phyloP scores from a whole-genome alignment of 2,888 invertebrate genomes.

The Drosophila borborema region DNA sequence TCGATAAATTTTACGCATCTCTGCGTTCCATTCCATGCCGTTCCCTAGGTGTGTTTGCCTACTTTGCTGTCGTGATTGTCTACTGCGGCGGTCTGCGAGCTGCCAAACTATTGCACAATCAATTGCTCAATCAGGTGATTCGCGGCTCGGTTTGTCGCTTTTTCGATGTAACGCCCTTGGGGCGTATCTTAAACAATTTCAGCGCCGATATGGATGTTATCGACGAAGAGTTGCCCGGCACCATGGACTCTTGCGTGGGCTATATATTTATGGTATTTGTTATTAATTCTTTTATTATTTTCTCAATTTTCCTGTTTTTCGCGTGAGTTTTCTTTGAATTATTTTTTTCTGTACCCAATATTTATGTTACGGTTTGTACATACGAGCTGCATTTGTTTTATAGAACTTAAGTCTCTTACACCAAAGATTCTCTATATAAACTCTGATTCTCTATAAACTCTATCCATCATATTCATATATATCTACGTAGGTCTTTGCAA shows the following conservation, averaged over 20 bases:
- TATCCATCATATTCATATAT: constrained; percentile 15
- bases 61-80: constrained; percentile 86
- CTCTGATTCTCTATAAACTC: constrained; percentile 15
- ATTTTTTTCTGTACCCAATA: constrained; percentile 46
- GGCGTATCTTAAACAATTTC: constrained; percentile 89
- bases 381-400: constrained; percentile 7
- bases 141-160: constrained; percentile 88
- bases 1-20: constrained; percentile 34
- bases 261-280: constrained; percentile 85
- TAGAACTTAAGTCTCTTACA: constrained; percentile 42
- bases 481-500: constrained; percentile 75
- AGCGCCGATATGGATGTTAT: constrained; percentile 89
- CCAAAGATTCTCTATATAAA: constrained; percentile 5
- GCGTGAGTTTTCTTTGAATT: constrained; percentile 27
- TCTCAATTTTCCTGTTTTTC: constrained; percentile 14
- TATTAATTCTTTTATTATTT: constrained; percentile 22
- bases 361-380: constrained; percentile 71
- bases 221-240: constrained; percentile 88
- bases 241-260: constrained; percentile 85
- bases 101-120: constrained; percentile 87
- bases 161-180: constrained; percentile 90
- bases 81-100: constrained; percentile 88
- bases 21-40: constrained; percentile 36
- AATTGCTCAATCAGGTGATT: constrained; percentile 87
- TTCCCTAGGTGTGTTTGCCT: constrained; percentile 85